A percentile compares a stretch with the other conserved stretches of the same genome.
Conservation (phyloP, 2,113 vertebrate genomes). For the Ceyx margarethae region DNA sequence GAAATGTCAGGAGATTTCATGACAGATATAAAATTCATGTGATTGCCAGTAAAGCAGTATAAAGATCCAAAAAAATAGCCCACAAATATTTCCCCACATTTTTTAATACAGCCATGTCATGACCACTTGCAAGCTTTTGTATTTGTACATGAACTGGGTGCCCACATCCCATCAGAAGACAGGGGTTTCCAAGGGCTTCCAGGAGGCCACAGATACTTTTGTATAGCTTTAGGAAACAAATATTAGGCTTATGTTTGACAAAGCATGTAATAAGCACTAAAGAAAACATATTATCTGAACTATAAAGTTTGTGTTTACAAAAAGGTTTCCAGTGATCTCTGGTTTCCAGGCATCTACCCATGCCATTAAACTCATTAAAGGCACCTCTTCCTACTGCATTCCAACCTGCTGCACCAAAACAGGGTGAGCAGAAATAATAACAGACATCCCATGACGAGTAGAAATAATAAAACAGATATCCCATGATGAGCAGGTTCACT, state of each 20-base stretch:
- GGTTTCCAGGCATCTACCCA: neutral
- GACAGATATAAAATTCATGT: constrained; percentile 61
- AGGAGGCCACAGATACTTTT: neutral
- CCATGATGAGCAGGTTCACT: neutral
- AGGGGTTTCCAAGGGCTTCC: neutral
- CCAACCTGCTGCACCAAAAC: neutral
- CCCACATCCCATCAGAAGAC: constrained; percentile 16
- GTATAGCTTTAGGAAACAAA: neutral
- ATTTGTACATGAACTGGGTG: neutral
- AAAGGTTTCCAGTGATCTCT: neutral
- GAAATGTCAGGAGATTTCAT: constrained; percentile 63
- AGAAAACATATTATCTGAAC: neutral
- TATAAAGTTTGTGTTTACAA: neutral
- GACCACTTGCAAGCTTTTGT: neutral
- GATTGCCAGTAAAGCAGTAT: constrained; percentile 51
- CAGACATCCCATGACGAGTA: neutral
- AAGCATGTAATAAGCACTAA: neutral
- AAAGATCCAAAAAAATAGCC: constrained; percentile 49
- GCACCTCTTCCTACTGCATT: neutral
- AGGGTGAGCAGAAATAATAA: neutral
- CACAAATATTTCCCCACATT: constrained; percentile 62
- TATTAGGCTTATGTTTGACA: neutral
- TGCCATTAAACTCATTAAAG: neutral
- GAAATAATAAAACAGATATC: neutral
- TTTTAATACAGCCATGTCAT: constrained; percentile 38